Evolutionary conservation across 2,797 vertebrate genomes (phyloP), one percentile per base, ranked within the genome.

Genomic region (Nyctibius grandis): DNA sequence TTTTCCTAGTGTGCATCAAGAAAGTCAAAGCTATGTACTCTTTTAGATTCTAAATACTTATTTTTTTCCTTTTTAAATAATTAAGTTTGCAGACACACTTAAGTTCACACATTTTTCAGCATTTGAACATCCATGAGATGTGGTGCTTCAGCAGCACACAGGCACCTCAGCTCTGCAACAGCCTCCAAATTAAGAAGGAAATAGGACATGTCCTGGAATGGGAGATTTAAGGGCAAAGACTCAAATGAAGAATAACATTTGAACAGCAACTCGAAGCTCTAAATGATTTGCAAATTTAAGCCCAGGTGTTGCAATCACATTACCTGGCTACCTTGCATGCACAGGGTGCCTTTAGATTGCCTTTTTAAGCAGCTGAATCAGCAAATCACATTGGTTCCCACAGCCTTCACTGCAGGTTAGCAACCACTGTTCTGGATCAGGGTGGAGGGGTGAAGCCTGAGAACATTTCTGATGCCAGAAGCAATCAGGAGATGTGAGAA

Each of bases 101-200:
- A 5, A 38, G 4, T 23, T 63, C 53, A 34, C 16, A 1, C 1
- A 0, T 17, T 13, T 25, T 20, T 22, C 51, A 6, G 3, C 3
- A 0, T 11, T 23, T 22, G 14, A 10, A 20, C 9, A 13, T 1
- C 10, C 11, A 8, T 0, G 3, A 54, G 36, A 11, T 4, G 59
- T 1, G 17, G 23, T 5, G 16, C 68, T 77, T 31, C 42, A 21
- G 54, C 69, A 89, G 72, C 63, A 22, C 3, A 1, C 33, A 26
- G 28, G n/a, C 68, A 69, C 50, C 86, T 53, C 44, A 13, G 67
- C 61, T 56, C 67, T 65, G 40, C 19, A 19, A 11, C 33, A 38
- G 28, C 61, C 77, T 50, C 81, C 45, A 31, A 28, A 42, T 12
- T 0, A 3, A 38, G 26, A 17, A 1, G 20, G 47, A 31, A 68